phyloP scores from a whole-genome alignment of 37 sponge, comb jelly and placozoan species.

The Dysidea cf. avara region DNA sequence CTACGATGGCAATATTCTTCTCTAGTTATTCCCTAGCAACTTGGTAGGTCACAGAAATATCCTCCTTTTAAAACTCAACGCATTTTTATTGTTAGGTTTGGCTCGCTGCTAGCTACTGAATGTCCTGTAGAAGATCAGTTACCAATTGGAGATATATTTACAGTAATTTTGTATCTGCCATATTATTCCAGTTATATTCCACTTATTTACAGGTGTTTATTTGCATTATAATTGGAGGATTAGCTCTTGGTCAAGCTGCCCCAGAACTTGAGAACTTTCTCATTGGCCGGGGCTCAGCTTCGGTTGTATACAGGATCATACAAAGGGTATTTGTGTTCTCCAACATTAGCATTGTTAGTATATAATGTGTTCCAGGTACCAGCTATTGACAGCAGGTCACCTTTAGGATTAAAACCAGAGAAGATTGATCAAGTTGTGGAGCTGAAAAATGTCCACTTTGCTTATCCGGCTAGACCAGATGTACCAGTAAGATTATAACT shows the following conservation, averaged over 20 bases:
- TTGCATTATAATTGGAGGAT: constrained; percentile 68
- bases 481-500: constrained; percentile 48
- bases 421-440: constrained; percentile 65
- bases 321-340: constrained; percentile 54
- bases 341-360: neutral
- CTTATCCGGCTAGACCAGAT: constrained; percentile 80
- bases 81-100: constrained; percentile 59
- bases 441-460: constrained; percentile 75
- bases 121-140: constrained; percentile 41
- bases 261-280: constrained; percentile 82
- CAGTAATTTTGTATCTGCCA: constrained; percentile 24
- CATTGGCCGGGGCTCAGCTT: constrained; percentile 69
- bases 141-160: constrained; percentile 54
- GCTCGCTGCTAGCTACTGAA: constrained; percentile 39
- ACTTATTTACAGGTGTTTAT: constrained; percentile 66
- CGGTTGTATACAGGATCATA: constrained; percentile 72
- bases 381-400: constrained; percentile 53
- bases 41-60: constrained; percentile 52
- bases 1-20: constrained; percentile 52
- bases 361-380: constrained; percentile 47
- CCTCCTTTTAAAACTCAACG: constrained; percentile 21
- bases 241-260: constrained; percentile 79
- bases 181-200: no score
- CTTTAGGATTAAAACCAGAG: constrained; percentile 59
- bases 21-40: constrained; percentile 72